Evolutionary conservation across 1,140 invertebrate species (phyloP), one percentile per base, ranked within the genome.

Genomic region (Vollenhovia emeryi): DNA sequence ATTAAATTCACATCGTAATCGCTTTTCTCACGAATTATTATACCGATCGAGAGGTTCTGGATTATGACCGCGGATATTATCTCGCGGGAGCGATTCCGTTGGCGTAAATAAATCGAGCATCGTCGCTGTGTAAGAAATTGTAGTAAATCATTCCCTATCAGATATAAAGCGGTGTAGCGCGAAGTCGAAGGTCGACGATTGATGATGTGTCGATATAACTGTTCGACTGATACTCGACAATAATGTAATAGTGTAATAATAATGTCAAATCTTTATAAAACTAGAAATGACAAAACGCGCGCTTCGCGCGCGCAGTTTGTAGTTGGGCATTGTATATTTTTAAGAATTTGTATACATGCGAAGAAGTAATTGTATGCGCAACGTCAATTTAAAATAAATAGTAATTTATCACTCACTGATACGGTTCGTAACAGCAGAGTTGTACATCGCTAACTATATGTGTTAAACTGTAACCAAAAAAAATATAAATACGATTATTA

Each of bases 101-200:
- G 57, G 36, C 15, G 13, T 48, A 15, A 62, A 62, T 48, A 15
- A 62, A 62, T 48, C 40, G 40, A 62, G 40, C 18, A 76, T 76
- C 18, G 11, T 43, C 36, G 71, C 69, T 69, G 64, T 33, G 15
- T 69, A 80, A 80, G 21, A 80, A 80, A 64, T 27, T 21, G 15
- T 13, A 30, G 7, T 68, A 79, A 55, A 80, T 69, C 21, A 64
- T 6, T 50, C 43, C 52, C 15, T 40, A 24, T 40, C 33, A n/a
- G 15, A 24, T 68, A 36, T 21, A 68, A 50, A 78, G 21, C 21
- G 15, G 4, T 78, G 13, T 9, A 45, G 13, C 43, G 15, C 33
- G 3, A 69, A 80, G 33, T 79, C 21, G 48, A 68, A 52, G 76
- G 76, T 55, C 33, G n/a, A 11, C 18, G 13, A 66, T 55, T 18